Evolutionary conservation across 2,113 vertebrate species (phyloP), one percentile per base, ranked within the genome.

Genomic region (Malurus elegans): DNA sequence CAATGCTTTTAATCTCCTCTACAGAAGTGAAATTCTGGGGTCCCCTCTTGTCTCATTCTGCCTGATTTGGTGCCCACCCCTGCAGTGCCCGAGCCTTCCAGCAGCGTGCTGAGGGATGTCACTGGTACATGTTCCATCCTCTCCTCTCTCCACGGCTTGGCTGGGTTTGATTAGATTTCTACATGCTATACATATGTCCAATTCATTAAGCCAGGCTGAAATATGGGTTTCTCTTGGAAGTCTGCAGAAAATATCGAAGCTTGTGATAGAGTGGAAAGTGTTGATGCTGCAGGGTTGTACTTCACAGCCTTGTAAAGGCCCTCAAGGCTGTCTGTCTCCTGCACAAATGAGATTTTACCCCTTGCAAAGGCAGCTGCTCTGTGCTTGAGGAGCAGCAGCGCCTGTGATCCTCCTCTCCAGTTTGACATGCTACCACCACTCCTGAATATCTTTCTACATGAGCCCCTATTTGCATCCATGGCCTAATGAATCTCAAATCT

Each of bases 241-340:
- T 56, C 57, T 80, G 71, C 74, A 88, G 93, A 80, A 95, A 89
- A 50, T 4, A 13, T 73, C 91, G 80, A 89, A 84, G 73, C 74
- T 32, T 73, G 20, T 53, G 83, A 93, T 83, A 76, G 62, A 86
- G 36, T 23, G 0, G 5, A 88, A 93, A 93, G 51, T 83, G 90
- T 96, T 95, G 92, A 92, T 92, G 93, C 95, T 96, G 74, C 72
- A 80, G 95, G 96, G 90, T 38, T 90, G 64, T 92, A 79, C 87
- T 96, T 95, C 95, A 93, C 88, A 96, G 75, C 44, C 75, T 72
- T 74, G 60, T 78, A 66, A 86, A 86, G 58, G 6, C 92, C 94
- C 85, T 83, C 17, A 38, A 90, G 92, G 90, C 86, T 86, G 81
- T 60, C 80, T 96, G 38, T 75, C 79, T 93, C 64, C 56, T 80